Conservation (phyloP, 1,140 invertebrate genomes). For the Augochlora pura region DNA sequence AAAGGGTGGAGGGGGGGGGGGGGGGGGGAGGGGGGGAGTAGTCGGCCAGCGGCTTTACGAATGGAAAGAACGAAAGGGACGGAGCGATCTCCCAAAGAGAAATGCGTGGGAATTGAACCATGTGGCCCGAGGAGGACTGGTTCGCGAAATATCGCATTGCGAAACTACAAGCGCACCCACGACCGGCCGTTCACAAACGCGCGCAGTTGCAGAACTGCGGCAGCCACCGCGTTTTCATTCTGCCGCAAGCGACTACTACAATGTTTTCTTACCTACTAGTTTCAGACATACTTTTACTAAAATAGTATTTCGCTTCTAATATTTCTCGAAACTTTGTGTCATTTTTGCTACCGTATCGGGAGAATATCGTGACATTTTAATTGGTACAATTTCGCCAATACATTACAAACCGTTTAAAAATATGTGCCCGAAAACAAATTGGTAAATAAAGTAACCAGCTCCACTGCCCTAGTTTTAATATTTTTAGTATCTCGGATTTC, state of each 20-base stretch:
- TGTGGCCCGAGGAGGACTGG: constrained; percentile 69
- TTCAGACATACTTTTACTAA: too few species aligned
- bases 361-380: too few species aligned
- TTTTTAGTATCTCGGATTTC: too few species aligned
- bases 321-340: too few species aligned
- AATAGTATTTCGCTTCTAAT: too few species aligned
- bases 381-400: too few species aligned
- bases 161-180: constrained; percentile 48
- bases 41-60: constrained; percentile 18
- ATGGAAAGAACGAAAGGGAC: constrained; percentile 41
- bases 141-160: constrained; percentile 73
- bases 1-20: background rate
- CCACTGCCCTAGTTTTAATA: too few species aligned
- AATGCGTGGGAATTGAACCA: constrained; percentile 74
- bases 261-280: too few species aligned
- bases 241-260: background rate
- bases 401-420: too few species aligned
- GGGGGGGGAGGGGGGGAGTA: background rate
- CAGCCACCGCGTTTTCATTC: background rate
- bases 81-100: constrained; percentile 57
- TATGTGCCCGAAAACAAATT: too few species aligned
- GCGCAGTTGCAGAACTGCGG: background rate
- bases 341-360: too few species aligned
- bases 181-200: background rate
- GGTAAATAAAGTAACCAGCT: too few species aligned